Percentiles rank a stretch among this genome's conserved stretches.
phyloP scores from a whole-genome alignment of 2,888 invertebrate species.

The Entomobrya multifasciata region DNA sequence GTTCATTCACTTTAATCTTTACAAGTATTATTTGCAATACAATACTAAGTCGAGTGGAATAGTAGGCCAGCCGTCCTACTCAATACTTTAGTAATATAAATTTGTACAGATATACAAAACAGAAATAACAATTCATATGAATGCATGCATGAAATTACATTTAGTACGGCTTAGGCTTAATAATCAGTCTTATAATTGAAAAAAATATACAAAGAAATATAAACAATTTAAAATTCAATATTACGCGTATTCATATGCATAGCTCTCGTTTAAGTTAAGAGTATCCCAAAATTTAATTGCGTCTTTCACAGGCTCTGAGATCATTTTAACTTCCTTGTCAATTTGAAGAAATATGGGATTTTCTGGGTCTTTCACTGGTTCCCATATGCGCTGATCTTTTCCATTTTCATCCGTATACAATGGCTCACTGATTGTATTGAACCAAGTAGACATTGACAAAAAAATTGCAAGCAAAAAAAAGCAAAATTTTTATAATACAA shows the following conservation, averaged over 20 bases:
- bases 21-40: too few species aligned
- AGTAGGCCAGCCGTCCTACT: too few species aligned
- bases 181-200: neutral
- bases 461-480: neutral
- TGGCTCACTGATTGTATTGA: constrained; percentile 58
- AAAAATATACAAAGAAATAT: neutral
- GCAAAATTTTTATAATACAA: neutral
- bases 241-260: constrained; percentile 61
- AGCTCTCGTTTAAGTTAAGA: constrained; percentile 61
- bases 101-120: too few species aligned
- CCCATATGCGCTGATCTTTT: constrained; percentile 63
- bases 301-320: constrained; percentile 50
- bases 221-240: neutral
- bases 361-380: constrained; percentile 55
- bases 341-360: constrained; percentile 67
- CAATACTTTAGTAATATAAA: too few species aligned
- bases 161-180: too few species aligned
- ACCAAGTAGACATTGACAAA: neutral
- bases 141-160: too few species aligned
- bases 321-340: constrained; percentile 71
- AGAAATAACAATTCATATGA: too few species aligned
- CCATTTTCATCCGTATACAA: constrained; percentile 71
- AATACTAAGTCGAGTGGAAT: too few species aligned
- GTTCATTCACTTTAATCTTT: too few species aligned
- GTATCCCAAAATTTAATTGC: constrained; percentile 71